Base-by-base conservation (phyloP, 2,888 invertebrate genomes). In the Exocentrus adspersus region DNA sequence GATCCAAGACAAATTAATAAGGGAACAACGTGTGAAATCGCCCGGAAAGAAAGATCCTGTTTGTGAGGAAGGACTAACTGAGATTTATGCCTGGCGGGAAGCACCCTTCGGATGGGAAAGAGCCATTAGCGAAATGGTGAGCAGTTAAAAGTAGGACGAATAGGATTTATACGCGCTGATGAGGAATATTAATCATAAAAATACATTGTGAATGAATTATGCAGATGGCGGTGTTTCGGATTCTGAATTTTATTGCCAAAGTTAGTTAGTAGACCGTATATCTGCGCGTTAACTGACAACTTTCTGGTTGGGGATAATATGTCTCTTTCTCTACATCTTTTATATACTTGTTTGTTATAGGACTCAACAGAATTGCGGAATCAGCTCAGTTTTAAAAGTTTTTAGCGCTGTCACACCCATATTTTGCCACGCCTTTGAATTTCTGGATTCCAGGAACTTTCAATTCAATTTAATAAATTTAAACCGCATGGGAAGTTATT, bases 1-100 rank as follows among this genome's bases (percentile, higher is more conserved):
- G 46, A 46, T 28, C 28, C 32, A 21, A 51, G 58, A 56, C 59
- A 59, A 59, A 67, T 69, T 67, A 67, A 69, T 67, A 67, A 63
- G 48, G 57, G 37, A 19, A 41, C 45, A 53, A 51, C 62, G 59
- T 21, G 56, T 43, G 54, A 54, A 60, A 37, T 51, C 51, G 51
- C 24, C 5, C 14, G 60, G 60, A 60, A 60, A 17, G 28, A 54
- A 28, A 48, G 24, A 28, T 48, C 20, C n/a, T 9, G 14, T 5
- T 7, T 2, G 16, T 3, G 4, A 48, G 1, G 17, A 16, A 14
- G 14, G 7, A 24, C 6, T 14, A 14, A 46, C n/a, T 46, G 6
- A 12, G 37, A 37, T 37, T 37, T 37, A 37, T 37, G 37, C 37
- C n/a, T n/a, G 37, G 37, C 37, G 37, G 37, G 12, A 37, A 37